phyloP scores from a whole-genome alignment of 2,888 invertebrate genomes.

The Athalia cordata region DNA sequence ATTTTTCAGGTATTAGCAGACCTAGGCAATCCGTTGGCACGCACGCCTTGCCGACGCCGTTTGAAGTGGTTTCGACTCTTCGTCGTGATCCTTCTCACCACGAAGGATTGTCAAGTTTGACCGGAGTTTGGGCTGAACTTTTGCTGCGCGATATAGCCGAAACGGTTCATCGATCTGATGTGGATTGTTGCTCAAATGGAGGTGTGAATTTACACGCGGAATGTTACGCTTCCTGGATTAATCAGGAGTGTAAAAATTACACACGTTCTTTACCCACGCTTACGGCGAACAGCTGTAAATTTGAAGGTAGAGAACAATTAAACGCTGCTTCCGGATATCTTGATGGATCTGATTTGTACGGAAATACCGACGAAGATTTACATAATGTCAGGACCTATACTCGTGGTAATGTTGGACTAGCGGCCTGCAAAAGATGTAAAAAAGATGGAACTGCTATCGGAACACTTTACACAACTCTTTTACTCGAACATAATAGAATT shows the following conservation, averaged over 20 bases:
- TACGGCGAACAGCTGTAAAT: slow-evolving; percentile 77
- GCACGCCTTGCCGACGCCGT: slow-evolving; percentile 79
- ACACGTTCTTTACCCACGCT: slow-evolving; percentile 82
- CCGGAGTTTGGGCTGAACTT: slow-evolving; percentile 88
- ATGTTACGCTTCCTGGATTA: slow-evolving; percentile 70
- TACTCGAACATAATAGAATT: slow-evolving; percentile 88
- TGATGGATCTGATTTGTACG: slow-evolving; percentile 90
- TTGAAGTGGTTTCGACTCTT: slow-evolving; percentile 77
- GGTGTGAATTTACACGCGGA: slow-evolving; percentile 58
- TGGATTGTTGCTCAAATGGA: slow-evolving; percentile 53
- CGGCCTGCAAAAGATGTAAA: slow-evolving; percentile 78
- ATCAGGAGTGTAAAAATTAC: slow-evolving; percentile 62
- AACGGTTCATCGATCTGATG: slow-evolving; percentile 77
- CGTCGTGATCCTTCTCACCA: slow-evolving; percentile 75
- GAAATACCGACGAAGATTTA: slow-evolving; percentile 83
- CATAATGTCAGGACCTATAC: slow-evolving; percentile 82
- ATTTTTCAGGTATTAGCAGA: slow-evolving; percentile 71
- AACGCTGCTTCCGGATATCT: slow-evolving; percentile 89
- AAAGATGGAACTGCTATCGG: slow-evolving; percentile 81
- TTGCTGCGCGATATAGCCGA: slow-evolving; percentile 83
- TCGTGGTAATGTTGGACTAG: slow-evolving; percentile 82
- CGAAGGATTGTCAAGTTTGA: slow-evolving; percentile 85
- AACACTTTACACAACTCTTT: slow-evolving; percentile 82
- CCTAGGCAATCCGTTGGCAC: slow-evolving; percentile 76
- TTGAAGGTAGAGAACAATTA: slow-evolving; percentile 86